Evolutionary conservation across 2,797 vertebrate genomes (phyloP), one percentile per base, ranked within the genome.

Genomic region (Chanos chanos): DNA sequence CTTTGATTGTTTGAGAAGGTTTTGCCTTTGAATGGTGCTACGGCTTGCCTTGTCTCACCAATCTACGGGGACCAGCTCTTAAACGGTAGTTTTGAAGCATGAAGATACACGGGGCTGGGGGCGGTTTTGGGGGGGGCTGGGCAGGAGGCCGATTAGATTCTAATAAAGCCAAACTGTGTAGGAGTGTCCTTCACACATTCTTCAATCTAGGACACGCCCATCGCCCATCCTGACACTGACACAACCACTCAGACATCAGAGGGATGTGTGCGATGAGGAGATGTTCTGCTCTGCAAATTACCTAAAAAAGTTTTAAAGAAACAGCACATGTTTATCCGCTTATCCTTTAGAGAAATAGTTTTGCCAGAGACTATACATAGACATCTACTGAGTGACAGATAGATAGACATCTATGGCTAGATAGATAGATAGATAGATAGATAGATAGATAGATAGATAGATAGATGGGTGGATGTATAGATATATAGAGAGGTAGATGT

Each of bases 121-220:
- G 67, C 81, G 80, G 70, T 79, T 73, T 63, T 65, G 57, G 41
- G 68, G 72, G 40, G 67, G 62, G 71, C 71, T 55, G 47, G 41
- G 44, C 44, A 10, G 25, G 47, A 28, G 43, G 45, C 40, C 52
- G 63, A 55, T 72, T 70, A 65, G 77, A 68, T 62, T 65, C 71
- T 83, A 72, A 86, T 86, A 73, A 81, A 88, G 86, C 82, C 84
- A 78, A 81, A 83, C 83, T 79, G 80, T 80, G 82, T 85, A 72
- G 81, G 81, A 64, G 59, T 62, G 77, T 78, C 66, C 80, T 68
- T 62, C 75, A 71, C 71, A 30, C 19, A 61, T 44, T 18, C 28
- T 67, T 31, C 71, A 76, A 76, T 76, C 75, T 78, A 76, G 69
- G 67, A 36, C 37, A 15, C 57, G 62, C 31, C 24, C 71, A 66